Evolutionary conservation across 2,797 vertebrate species (phyloP).

Genomic region (Darevskia nairensis): DNA sequence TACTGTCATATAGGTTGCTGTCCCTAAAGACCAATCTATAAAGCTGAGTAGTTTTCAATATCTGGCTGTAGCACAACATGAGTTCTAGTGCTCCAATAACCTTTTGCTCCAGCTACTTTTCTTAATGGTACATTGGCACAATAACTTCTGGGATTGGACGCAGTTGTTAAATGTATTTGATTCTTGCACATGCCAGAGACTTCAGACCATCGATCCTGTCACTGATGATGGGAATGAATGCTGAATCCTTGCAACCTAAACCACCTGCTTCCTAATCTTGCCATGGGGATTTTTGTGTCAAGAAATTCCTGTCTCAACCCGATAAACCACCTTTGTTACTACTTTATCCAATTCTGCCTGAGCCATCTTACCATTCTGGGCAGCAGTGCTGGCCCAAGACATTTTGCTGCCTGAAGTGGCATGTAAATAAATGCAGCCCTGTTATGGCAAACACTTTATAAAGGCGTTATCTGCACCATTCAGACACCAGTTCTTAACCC

Average conservation of each 20-base stretch:
- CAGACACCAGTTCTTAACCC: too few species aligned
- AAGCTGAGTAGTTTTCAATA: not conserved
- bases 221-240: not conserved
- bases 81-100: not conserved
- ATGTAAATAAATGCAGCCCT: too few species aligned
- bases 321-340: not conserved
- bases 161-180: not conserved
- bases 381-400: too few species aligned
- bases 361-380: too few species aligned
- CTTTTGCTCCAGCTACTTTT: not conserved
- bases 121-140: not conserved
- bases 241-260: not conserved
- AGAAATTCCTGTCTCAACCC: not conserved
- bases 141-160: not conserved
- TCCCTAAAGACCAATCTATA: constrained; percentile 14
- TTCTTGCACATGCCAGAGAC: not conserved
- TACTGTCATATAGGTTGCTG: not conserved
- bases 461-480: not conserved
- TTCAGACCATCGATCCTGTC: not conserved
- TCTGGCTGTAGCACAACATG: not conserved
- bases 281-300: not conserved
- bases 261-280: not conserved
- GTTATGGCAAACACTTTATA: not conserved
- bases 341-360: too few species aligned
- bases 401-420: too few species aligned